Evolutionary conservation across 2,888 invertebrate genomes (phyloP).

Genomic region (Priocnemis perturbator): DNA sequence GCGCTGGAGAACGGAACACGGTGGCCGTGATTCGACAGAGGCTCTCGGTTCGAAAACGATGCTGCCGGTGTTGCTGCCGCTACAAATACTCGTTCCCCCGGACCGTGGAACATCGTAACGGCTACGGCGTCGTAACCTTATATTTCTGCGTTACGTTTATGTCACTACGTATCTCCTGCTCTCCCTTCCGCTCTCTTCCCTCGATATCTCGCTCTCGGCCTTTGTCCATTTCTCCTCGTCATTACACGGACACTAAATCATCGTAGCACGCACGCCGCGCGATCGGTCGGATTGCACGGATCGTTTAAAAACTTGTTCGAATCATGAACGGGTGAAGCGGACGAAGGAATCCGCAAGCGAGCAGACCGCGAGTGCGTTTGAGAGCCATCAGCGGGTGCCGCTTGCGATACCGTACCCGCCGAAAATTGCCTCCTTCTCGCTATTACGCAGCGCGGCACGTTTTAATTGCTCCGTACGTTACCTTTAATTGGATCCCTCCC

Average conservation of each 20-base stretch:
- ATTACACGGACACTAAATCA: no score
- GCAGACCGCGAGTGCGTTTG: no score
- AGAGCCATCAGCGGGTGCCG: no score
- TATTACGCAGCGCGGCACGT: conserved; percentile 18
- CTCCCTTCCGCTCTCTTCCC: conserved; percentile 11
- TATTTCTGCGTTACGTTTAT: conserved; percentile 24
- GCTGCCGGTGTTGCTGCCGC: not conserved
- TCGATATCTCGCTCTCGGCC: not conserved
- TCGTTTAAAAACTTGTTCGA: no score
- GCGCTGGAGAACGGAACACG: conserved; percentile 52
- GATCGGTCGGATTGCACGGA: no score
- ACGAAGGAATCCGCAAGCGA: no score
- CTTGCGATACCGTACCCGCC: no score
- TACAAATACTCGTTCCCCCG: conserved; percentile 13
- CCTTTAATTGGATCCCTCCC: conserved; percentile 29
- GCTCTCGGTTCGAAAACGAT: conserved; percentile 10
- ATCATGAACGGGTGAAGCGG: no score
- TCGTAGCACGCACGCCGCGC: no score
- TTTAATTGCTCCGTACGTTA: conserved; percentile 32
- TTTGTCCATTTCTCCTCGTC: no score
- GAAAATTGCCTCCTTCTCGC: conserved; percentile 6
- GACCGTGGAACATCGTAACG: not conserved
- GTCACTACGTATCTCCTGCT: no score
- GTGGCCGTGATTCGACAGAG: conserved; percentile 39
- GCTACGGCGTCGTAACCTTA: conserved; percentile 7